phyloP scores from a whole-genome alignment of 2,888 invertebrate genomes.

The Nebria brevicollis region DNA sequence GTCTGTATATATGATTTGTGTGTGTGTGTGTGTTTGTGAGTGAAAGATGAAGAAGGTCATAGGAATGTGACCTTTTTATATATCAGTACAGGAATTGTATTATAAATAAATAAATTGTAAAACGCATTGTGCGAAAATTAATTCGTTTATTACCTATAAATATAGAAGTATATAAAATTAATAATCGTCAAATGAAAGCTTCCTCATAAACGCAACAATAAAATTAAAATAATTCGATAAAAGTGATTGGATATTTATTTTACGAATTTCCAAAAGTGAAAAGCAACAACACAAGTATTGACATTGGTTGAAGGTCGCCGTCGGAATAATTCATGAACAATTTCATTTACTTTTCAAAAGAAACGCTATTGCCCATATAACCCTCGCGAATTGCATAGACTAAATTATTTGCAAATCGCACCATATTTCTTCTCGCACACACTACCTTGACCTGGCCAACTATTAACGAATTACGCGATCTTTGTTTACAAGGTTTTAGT shows the following conservation, averaged over 20 bases:
- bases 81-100: not conserved
- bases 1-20: not conserved
- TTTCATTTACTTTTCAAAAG: not conserved
- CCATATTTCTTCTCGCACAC: not conserved
- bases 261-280: slow-evolving; percentile 18
- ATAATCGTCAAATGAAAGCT: not conserved
- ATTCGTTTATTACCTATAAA: not conserved
- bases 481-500: not conserved
- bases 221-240: slow-evolving; percentile 14
- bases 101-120: not conserved
- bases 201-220: not conserved
- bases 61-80: slow-evolving; percentile 9
- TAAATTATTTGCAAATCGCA: not conserved
- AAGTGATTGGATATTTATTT: slow-evolving; percentile 7
- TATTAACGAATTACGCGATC: not conserved
- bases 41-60: slow-evolving; percentile 14
- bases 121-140: not conserved
- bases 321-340: slow-evolving; percentile 6
- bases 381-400: not conserved
- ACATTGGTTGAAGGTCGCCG: slow-evolving; percentile 3
- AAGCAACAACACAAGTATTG: not conserved
- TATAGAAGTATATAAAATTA: not conserved
- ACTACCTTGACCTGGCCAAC: not conserved
- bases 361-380: not conserved
- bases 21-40: not conserved